Percentiles rank a stretch among this genome's conserved stretches.
phyloP scores from a whole-genome alignment of 2,113 vertebrate species.

The Indri indri region DNA sequence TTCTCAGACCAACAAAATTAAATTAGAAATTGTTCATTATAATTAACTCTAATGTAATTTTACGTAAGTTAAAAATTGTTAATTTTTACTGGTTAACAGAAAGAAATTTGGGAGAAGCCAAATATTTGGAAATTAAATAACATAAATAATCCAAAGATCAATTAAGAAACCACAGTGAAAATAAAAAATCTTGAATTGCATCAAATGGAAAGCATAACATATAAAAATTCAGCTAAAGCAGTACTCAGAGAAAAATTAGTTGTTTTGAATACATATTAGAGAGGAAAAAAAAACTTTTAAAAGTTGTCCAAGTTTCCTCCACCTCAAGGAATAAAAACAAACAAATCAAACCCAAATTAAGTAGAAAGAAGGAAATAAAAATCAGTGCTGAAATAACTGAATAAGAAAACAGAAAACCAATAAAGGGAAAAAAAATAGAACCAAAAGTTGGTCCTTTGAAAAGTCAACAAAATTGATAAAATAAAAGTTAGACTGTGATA shows the following conservation, averaged over 20 bases:
- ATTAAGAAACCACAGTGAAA: not conserved
- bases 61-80: not conserved
- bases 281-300: not conserved
- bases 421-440: not conserved
- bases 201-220: not conserved
- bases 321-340: not conserved
- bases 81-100: not conserved
- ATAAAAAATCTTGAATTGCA: not conserved
- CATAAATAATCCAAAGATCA: not conserved
- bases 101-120: not conserved
- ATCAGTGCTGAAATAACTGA: not conserved
- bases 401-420: not conserved
- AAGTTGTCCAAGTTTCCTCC: not conserved
- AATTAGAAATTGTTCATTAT: not conserved
- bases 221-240: not conserved
- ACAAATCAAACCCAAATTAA: not conserved
- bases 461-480: too few species aligned
- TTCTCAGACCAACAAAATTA: not conserved
- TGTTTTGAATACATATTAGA: not conserved
- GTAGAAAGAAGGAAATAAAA: not conserved
- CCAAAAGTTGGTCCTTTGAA: not conserved
- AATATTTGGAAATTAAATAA: not conserved
- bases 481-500: too few species aligned
- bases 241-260: not conserved
- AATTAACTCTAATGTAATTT: not conserved